A percentile compares a stretch with the other conserved stretches of the same genome.
Conservation (phyloP, 2,797 vertebrate genomes). For the Thalassophryne amazonica region DNA sequence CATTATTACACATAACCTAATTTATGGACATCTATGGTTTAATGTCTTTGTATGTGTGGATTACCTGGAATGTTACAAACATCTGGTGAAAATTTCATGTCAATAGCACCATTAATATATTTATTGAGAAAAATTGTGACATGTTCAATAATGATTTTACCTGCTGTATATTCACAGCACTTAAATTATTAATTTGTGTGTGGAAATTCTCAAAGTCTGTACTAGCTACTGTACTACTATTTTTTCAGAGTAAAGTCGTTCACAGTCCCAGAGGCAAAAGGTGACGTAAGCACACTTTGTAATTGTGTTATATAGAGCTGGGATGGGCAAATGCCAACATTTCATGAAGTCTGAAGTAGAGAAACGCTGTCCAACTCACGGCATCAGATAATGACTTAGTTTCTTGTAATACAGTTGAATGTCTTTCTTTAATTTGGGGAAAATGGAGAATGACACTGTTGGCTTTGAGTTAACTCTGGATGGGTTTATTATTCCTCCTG, state of each 20-base stretch:
- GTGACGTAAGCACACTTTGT: constrained; percentile 9
- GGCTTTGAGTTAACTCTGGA: constrained; percentile 57
- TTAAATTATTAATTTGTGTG: no score
- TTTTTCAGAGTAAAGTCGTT: neutral
- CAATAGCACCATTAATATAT: no score
- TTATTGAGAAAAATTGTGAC: no score
- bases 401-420: neutral
- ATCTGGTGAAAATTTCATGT: no score
- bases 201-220: neutral
- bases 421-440: neutral
- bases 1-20: no score
- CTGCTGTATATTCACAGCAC: no score
- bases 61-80: no score
- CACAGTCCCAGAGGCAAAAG: constrained; percentile 11
- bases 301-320: constrained; percentile 9
- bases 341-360: neutral
- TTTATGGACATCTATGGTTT: no score
- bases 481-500: constrained; percentile 57
- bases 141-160: no score
- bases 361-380: neutral
- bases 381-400: neutral
- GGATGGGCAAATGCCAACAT: neutral
- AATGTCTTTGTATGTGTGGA: no score
- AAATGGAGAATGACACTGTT: constrained; percentile 65
- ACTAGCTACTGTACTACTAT: neutral